Evolutionary conservation across 1,140 invertebrate genomes (phyloP), one percentile per base, ranked within the genome.

Genomic region (Drosophila punjabiensis): DNA sequence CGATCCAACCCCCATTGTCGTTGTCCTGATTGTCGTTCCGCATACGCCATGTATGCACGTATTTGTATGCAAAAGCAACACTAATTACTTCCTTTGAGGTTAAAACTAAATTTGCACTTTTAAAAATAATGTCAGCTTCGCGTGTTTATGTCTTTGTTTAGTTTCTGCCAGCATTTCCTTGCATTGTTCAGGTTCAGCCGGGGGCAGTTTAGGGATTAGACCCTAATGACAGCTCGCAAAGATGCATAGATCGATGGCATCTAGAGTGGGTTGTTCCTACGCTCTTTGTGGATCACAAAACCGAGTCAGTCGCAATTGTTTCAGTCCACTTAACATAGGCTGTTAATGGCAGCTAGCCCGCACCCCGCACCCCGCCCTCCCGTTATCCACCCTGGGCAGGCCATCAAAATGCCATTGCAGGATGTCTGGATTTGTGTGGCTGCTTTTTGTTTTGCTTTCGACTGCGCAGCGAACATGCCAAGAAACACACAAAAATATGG

Each of bases 81-180:
- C 88, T 91, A 91, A 91, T 91, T 91, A 91, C 87, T 90, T 90
- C 82, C 89, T 91, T 89, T 89, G 85, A 92, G 91, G 91, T 92
- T 92, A 92, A 92, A 92, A 92, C 86, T 82, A 92, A 92, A 92
- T 92, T 92, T 92, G 91, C 91, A 92, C 91, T 92, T 89, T 92
- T 92, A 91, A 91, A 92, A 92, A 87, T 92, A 92, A 92, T 92
- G 91, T 91, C 88, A 82, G 82, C 80, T 73, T 92, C 80, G 91
- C 91, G 91, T 92, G 91, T 92, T 92, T 92, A 92, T 92, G 84
- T 91, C 91, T 92, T 89, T 92, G 89, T 90, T 92, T 91, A 83
- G 85, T 52, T 67, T 45, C 75, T 53, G 62, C 2, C 77, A 60
- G 66, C 63, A 81, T 88, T 81, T 81, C 32, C 64, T 28, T 33